A percentile compares a stretch with the other conserved stretches of the same genome.
Evolutionary conservation across 1,140 invertebrate species (phyloP).

Genomic region (Pseudomyrmex dendroicus): DNA sequence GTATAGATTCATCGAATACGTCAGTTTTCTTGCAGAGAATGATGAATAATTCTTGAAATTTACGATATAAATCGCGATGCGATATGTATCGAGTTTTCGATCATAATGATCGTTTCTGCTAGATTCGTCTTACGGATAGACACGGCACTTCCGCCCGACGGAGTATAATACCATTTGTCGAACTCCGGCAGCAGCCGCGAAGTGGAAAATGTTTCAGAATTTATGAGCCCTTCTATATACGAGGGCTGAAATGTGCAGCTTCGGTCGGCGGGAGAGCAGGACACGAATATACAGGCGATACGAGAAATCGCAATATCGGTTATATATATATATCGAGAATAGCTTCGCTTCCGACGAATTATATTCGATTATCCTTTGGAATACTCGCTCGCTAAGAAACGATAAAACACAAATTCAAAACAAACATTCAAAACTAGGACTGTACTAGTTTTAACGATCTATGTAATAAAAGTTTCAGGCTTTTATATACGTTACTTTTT

Average conservation of each 20-base stretch:
- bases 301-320: slow-evolving; percentile 8
- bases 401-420: slow-evolving; percentile 28
- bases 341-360: slow-evolving; percentile 3
- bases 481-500: too few species aligned
- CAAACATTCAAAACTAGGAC: not conserved
- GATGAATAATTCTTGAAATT: slow-evolving; percentile 1
- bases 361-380: slow-evolving; percentile 38
- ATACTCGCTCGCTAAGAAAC: not conserved
- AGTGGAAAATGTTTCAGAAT: slow-evolving; percentile 53
- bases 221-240: slow-evolving; percentile 30
- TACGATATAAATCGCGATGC: not conserved
- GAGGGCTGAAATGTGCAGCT: not conserved
- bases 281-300: not conserved
- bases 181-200: slow-evolving; percentile 5
- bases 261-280: not conserved
- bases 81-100: not conserved
- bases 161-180: slow-evolving; percentile 55
- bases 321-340: not conserved
- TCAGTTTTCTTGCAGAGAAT: not conserved
- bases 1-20: not conserved
- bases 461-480: not conserved
- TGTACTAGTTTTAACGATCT: not conserved
- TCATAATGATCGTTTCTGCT: slow-evolving; percentile 34
- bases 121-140: slow-evolving; percentile 27
- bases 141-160: not conserved